phyloP scores from a whole-genome alignment of 2,797 vertebrate species.

The Thamnophis elegans region DNA sequence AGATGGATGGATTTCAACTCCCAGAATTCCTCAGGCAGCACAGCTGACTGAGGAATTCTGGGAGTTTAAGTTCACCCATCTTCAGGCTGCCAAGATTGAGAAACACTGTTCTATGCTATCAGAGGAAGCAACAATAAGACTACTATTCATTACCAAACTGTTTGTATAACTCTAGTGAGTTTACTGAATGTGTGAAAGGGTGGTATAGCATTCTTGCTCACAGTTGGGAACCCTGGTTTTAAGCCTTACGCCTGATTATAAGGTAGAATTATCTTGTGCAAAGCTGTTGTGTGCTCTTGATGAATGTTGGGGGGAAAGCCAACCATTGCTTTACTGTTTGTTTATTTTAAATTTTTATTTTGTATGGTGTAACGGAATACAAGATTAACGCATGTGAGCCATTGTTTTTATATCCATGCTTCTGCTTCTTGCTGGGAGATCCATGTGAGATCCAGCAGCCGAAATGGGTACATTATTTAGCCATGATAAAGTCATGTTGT shows the following conservation, averaged over 20 bases:
- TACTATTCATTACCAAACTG: background rate
- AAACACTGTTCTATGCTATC: background rate
- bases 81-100: background rate
- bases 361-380: background rate
- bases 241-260: background rate
- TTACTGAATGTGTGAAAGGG: background rate
- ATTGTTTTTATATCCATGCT: background rate
- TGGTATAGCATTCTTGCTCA: background rate
- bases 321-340: background rate
- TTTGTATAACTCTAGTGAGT: background rate
- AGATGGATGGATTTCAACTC: background rate
- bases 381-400: background rate
- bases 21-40: background rate
- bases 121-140: background rate
- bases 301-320: background rate
- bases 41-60: no score
- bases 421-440: background rate
- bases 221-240: background rate
- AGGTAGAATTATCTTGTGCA: background rate
- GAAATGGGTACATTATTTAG: background rate
- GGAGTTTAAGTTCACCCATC: no score
- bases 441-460: background rate
- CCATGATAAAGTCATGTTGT: background rate
- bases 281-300: background rate
- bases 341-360: background rate